These are phyloP conservation scores for Actinia equina DNA, from an alignment of 64 coral and sea anemone genomes.

Conservation along the genomic window DNA sequence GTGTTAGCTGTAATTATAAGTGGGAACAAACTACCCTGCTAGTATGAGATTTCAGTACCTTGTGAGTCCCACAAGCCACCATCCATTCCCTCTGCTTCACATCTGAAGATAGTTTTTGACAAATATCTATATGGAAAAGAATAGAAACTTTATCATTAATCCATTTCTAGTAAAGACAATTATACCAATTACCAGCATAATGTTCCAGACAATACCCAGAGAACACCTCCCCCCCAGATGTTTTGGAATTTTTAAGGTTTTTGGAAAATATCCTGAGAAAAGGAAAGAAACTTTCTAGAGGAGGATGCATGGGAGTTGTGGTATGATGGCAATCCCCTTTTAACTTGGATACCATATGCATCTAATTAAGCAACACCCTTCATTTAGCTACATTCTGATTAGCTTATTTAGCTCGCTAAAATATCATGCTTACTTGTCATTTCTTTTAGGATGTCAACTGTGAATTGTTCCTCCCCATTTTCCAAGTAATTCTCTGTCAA, in stretches of 20 bases:
- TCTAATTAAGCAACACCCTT: too few relatives aligned
- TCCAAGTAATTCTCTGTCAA: constrained; percentile 95
- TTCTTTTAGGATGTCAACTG: constrained; percentile 96
- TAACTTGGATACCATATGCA: too few relatives aligned
- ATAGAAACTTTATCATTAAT: neutral
- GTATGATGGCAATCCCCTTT: neutral
- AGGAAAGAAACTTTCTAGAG: too few relatives aligned
- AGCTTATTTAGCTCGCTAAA: too few relatives aligned
- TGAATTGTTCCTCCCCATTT: constrained; percentile 90
- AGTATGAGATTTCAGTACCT: constrained; percentile 37
- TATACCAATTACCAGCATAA: too few relatives aligned
- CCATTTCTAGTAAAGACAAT: neutral
- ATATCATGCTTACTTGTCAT: constrained; percentile 78
- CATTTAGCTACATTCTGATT: too few relatives aligned
- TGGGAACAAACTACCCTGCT: neutral
- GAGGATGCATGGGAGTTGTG: too few relatives aligned
- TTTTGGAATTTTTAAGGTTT: too few relatives aligned
- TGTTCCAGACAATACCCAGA: too few relatives aligned
- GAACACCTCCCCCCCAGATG: too few relatives aligned
- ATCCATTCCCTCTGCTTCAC: constrained; percentile 96
- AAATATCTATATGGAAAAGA: constrained; percentile 73
- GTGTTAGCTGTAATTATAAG: neutral
- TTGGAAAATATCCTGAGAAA: too few relatives aligned
- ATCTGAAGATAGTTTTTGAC: constrained; percentile 93
- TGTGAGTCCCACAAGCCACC: constrained; percentile 92